These are phyloP conservation scores for Caenorhabditis doughertyi DNA, from an alignment of 2,888 invertebrate genomes.

Conservation along the genomic window DNA sequence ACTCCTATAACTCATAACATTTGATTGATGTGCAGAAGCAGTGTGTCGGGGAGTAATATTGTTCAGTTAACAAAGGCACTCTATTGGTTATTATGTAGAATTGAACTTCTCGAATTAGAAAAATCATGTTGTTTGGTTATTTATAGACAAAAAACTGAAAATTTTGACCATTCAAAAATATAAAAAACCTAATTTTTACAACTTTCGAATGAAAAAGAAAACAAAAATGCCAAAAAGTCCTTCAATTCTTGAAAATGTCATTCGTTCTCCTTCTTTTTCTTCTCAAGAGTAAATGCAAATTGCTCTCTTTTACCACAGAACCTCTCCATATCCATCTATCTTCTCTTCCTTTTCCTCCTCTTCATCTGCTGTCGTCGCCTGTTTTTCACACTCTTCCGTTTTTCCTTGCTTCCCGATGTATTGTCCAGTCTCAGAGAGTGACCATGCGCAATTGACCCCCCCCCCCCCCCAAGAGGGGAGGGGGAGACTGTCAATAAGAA, in stretches of 20 bases:
- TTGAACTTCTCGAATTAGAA: neutral
- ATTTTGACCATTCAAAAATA: too few relatives aligned
- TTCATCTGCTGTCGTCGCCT: neutral
- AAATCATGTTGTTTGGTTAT: too few relatives aligned
- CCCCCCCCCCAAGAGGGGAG: too few relatives aligned
- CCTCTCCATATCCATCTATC: neutral
- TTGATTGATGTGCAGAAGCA: slow-evolving; percentile 20
- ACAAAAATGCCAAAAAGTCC: too few relatives aligned
- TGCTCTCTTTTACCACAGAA: slow-evolving; percentile 5
- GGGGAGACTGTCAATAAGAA: neutral
- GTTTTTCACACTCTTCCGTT: slow-evolving; percentile 32
- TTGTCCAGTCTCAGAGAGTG: slow-evolving; percentile 15
- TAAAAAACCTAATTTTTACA: neutral
- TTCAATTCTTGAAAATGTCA: neutral
- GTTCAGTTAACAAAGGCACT: neutral
- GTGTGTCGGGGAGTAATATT: slow-evolving; percentile 16
- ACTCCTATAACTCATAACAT: slow-evolving; percentile 27
- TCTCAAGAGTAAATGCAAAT: slow-evolving; percentile 42
- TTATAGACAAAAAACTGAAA: too few relatives aligned
- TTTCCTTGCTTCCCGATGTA: slow-evolving; percentile 3
- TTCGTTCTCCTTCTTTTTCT: neutral
- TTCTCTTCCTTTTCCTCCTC: slow-evolving; percentile 9
- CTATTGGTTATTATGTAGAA: neutral
- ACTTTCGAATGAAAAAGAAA: neutral
- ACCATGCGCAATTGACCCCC: slow-evolving; percentile 30